Evolutionary conservation across 2,113 vertebrate species (phyloP), one percentile per base, ranked within the genome.

Genomic region (Zosterops hypoxanthus): DNA sequence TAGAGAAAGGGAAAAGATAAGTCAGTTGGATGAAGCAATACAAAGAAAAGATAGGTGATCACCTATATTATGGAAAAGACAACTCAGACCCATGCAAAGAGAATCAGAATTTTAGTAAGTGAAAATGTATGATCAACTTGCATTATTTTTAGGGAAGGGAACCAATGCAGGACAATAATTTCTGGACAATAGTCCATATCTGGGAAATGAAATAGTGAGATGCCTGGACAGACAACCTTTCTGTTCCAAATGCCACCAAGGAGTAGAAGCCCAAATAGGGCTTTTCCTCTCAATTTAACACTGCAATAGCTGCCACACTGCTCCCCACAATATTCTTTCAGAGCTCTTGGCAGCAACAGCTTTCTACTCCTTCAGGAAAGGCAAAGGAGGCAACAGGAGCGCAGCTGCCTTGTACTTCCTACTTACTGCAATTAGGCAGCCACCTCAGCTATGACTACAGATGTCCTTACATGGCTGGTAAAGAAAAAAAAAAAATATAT

Each of bases 1-100:
- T 99, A 97, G 49, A 85, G 95, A 97, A 72, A 66, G 55, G 16
- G 44, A 73, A 41, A 66, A 79, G 33, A 50, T 14, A 85, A 65
- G 18, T 42, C 47, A 88, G 10, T 11, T 42, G 4, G 2, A 65
- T 88, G 10, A 95, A 3, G 8, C 14, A 39, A 10, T 14, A 11
- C 4, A 3, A 65, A 77, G 25, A 56, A 57, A 29, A 41, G 9
- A 49, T 6, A 77, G 28, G 6, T 53, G 16, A 68, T 36, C 41
- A 82, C 5, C 12, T 39, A 24, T 39, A 50, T 34, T 33, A 69
- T 50, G 23, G 61, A 52, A 82, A 76, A 81, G 23, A n/a, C 8
- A 9, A 5, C 0, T 49, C 21, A 71, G 36, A 91, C 0, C 1
- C 8, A 19, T 0, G 0, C 17, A 39, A 31, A 44, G 14, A 88